Base-by-base conservation (phyloP, 2,113 vertebrate genomes). In the Scophthalmus maximus region DNA sequence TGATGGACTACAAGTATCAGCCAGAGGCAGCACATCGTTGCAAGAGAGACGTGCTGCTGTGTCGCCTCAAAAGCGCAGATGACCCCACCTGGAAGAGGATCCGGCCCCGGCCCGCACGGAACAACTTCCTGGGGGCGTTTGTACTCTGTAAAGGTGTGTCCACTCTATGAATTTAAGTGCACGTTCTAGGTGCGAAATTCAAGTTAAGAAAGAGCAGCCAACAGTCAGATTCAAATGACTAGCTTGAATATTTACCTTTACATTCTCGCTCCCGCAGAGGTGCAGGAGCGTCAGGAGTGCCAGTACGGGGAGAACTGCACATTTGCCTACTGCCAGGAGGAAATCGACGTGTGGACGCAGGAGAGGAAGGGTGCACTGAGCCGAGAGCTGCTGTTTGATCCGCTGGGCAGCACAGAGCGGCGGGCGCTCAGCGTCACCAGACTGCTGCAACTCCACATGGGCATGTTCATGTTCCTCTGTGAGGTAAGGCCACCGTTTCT, bases 231-330 rank as follows among this genome's bases (percentile, higher is more conserved):
- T 2, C 26, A 10, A 8, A 6, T 32, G 14, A 42, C 44, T 3
- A 26, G 4, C 1, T 3, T 1, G 46, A 25, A n/a, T 46, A 18
- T 46, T 20, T n/a, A 15, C 8, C 17, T 46, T 46, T 46, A 46
- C 25, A 23, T 42, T 9, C 17, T 61, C n/a, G 3, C 0, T 49
- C 18, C 23, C 23, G 7, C 95, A 99, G 98, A 99, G 93, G 97
- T 99, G 76, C 96, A 96, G 91, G 96, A 96, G 92, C 96, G 97
- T 69, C 96, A 99, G 93, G 97, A 99, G 93, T 99, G 97, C 93
- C 97, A 98, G 93, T 99, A 98, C 64, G 97, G 97, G 68, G 97
- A 98, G 93, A 98, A 97, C 94, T 99, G 98, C 92, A 99, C 98
- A 18, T 99, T 99, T 90, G 97, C 98, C 26, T 99, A 99, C 94